Base-by-base conservation (phyloP, 2,797 vertebrate species). In the Clarias laeviceps region DNA sequence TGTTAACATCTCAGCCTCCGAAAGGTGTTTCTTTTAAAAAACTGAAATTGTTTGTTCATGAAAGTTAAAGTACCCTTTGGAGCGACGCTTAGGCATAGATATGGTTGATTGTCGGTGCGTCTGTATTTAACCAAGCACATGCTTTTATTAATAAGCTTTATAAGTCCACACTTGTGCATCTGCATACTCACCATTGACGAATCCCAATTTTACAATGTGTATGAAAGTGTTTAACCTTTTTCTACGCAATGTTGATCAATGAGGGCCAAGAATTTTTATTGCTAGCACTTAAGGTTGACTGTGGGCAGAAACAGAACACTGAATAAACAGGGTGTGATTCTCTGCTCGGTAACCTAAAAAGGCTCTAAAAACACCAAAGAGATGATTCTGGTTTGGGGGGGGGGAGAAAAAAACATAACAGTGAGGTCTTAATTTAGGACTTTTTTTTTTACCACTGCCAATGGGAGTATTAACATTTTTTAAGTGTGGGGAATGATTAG, bases 391-490 rank as follows among this genome's bases (percentile, higher is more conserved):
- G 77, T 62, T 34, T 78, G 34, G 74, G 73, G 24, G 40, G 2
- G 50, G 12, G 8, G 7, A 40, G n/a, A 40, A 40, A 40, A 29
- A 73, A 72, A 56, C 12, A 64, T 83, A 82, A 85, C 68, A 88
- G 83, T 80, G 80, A 88, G 45, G 73, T 78, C 50, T 22, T 37
- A 80, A 85, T 77, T 85, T 87, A 90, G 87, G 85, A 84, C 80
- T 89, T 84, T 11, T 89, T 84, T 85, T 90, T 83, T 34, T 84
- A 92, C 88, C 91, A 89, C 89, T 91, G 92, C 90, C 88, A 91
- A 0, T 91, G 78, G 86, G 86, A 93, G 87, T 89, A 84, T 87
- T 87, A 77, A 88, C 82, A 70, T 79, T 83, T 62, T 84, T 86
- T 22, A 81, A 79, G 69, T 84, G 89, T 85, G 80, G 84, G 84